phyloP scores from a whole-genome alignment of 2,113 vertebrate genomes.

The Catharus fuscescens region DNA sequence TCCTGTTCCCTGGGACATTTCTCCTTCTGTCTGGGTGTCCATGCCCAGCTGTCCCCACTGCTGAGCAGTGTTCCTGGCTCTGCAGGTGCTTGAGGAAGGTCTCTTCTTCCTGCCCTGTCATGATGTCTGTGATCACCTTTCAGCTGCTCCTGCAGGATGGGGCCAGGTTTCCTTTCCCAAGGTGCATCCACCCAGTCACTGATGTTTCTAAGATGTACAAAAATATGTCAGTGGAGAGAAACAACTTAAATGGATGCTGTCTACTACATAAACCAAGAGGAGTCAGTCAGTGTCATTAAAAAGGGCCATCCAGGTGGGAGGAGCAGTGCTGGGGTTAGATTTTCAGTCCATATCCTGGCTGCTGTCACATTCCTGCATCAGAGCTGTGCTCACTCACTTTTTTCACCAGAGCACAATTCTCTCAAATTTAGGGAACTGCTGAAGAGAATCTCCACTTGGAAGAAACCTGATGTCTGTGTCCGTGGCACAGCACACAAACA shows the following conservation, averaged over 20 bases:
- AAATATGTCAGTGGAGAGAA: not conserved
- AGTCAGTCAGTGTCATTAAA: not conserved
- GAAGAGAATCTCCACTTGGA: not conserved
- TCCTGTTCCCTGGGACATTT: not conserved
- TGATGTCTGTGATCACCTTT: not conserved
- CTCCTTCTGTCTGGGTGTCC: not conserved
- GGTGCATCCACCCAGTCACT: not conserved
- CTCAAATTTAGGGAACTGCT: not conserved
- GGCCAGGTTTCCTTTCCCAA: not conserved
- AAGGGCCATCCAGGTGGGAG: not conserved
- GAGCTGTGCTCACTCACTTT: not conserved
- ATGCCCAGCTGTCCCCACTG: not conserved
- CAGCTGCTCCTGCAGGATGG: not conserved
- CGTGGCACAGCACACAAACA: not conserved
- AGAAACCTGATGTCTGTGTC: not conserved
- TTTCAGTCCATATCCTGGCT: no score
- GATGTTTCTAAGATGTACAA: not conserved
- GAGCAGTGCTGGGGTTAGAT: not conserved
- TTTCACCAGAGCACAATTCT: not conserved
- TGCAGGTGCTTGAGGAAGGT: not conserved
- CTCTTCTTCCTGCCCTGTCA: not conserved
- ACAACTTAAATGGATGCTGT: not conserved
- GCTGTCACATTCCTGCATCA: not conserved
- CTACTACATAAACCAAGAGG: not conserved
- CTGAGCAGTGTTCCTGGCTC: not conserved